These are phyloP conservation scores for Serinus canaria DNA, from an alignment of 2,113 vertebrate species.

Conservation along the genomic window DNA sequence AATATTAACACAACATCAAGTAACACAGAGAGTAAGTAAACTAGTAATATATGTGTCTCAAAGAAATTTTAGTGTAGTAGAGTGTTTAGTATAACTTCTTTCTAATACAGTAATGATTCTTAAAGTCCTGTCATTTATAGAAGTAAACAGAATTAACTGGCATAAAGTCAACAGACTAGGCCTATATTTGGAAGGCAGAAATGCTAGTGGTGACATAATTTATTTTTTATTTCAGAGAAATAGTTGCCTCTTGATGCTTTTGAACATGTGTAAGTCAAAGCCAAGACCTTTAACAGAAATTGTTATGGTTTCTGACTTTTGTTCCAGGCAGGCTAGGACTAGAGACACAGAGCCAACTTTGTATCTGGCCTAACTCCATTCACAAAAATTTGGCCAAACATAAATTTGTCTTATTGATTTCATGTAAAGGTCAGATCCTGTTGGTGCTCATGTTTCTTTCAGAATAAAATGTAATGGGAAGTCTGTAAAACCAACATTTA, in stretches of 20 bases:
- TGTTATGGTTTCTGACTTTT: not conserved
- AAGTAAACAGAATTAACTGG: not conserved
- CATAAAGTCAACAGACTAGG: not conserved
- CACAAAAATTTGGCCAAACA: constrained; percentile 14
- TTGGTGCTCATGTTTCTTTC: not conserved
- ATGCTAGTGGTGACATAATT: not conserved
- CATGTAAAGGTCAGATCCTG: not conserved
- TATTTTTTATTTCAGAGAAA: constrained; percentile 25
- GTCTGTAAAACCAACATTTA: not conserved
- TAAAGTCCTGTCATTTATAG: not conserved
- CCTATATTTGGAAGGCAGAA: not conserved
- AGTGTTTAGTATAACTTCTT: not conserved
- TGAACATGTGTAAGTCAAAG: not conserved
- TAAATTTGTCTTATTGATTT: not conserved
- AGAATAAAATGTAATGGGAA: not conserved
- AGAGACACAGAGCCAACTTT: not conserved
- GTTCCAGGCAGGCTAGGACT: not conserved
- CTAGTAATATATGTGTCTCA: not conserved
- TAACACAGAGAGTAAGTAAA: not conserved
- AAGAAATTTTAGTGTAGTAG: not conserved
- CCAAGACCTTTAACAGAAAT: constrained; percentile 29
- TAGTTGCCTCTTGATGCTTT: not conserved
- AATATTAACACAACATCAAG: not conserved
- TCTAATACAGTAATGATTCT: not conserved
- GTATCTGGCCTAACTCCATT: not conserved